A percentile compares a stretch with the other conserved stretches of the same genome.
Conservation (phyloP, 2,797 vertebrate species). For the Glyptemys insculpta region DNA sequence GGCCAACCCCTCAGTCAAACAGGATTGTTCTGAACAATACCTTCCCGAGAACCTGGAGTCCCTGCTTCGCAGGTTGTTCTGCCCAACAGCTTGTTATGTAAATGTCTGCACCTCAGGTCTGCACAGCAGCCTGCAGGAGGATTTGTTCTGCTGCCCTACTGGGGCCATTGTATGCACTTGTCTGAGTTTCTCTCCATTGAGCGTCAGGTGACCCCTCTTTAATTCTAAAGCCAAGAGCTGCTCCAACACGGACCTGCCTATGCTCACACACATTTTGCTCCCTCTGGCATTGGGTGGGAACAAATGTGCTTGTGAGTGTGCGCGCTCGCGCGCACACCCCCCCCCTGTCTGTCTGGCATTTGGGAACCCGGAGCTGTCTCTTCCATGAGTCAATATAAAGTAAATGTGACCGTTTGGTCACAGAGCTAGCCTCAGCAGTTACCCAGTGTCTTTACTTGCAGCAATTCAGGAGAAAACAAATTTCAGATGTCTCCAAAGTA, state of each 20-base stretch:
- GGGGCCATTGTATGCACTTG: background rate
- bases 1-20: too few relatives aligned
- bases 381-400: background rate
- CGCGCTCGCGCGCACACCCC: accelerated
- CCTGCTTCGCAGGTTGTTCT: too few relatives aligned
- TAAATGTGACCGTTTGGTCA: accelerated
- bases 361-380: background rate
- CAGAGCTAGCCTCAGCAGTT: background rate
- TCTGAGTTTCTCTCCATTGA: background rate
- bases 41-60: too few relatives aligned
- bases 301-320: accelerated
- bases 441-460: background rate
- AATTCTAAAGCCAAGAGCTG: too few relatives aligned
- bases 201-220: too few relatives aligned
- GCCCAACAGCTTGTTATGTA: too few relatives aligned
- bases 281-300: background rate
- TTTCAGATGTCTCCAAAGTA: background rate
- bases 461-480: background rate
- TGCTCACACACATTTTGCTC: background rate
- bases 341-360: background rate
- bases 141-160: background rate
- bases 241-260: accelerated
- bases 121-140: background rate
- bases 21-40: too few relatives aligned
- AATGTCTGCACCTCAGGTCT: background rate